phyloP scores from a whole-genome alignment of 2,797 vertebrate genomes.

The Euthynnus affinis region DNA sequence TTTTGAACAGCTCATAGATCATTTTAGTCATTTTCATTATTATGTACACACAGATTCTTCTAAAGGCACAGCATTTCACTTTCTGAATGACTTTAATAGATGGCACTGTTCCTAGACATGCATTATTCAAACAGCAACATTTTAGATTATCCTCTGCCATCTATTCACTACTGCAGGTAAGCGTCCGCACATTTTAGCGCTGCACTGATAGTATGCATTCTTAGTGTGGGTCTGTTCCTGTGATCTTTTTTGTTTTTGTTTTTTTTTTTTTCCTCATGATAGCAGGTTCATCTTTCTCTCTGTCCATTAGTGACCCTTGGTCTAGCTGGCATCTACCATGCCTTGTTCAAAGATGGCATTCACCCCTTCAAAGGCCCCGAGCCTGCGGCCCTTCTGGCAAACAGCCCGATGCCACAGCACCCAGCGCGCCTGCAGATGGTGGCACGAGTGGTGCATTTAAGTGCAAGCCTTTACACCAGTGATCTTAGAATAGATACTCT shows the following conservation, averaged over 20 bases:
- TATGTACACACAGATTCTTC: conserved; percentile 25
- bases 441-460: conserved; percentile 59
- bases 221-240: conserved; percentile 49
- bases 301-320: conserved; percentile 70
- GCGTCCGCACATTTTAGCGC: conserved; percentile 22
- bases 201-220: conserved; percentile 53
- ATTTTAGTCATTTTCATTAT: conserved; percentile 63
- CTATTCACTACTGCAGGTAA: conserved; percentile 57
- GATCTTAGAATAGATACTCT: conserved; percentile 16
- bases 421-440: conserved; percentile 82
- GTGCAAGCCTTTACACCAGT: conserved; percentile 34
- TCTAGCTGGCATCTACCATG: conserved; percentile 87
- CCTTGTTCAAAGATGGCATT: conserved; percentile 99
- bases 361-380: conserved; percentile 99
- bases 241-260: conserved; percentile 34
- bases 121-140: conserved; percentile 33
- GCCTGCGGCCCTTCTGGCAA: conserved; percentile 98
- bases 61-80: conserved; percentile 26
- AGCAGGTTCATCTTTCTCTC: conserved; percentile 66
- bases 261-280: conserved; percentile 46
- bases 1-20: conserved; percentile 84
- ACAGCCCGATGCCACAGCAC: conserved; percentile 96
- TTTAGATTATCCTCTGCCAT: conserved; percentile 45
- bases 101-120: conserved; percentile 40
- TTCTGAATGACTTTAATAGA: conserved; percentile 43